Evolutionary conservation across 2,888 invertebrate genomes (phyloP).

Genomic region (Netelia fuscicornis): DNA sequence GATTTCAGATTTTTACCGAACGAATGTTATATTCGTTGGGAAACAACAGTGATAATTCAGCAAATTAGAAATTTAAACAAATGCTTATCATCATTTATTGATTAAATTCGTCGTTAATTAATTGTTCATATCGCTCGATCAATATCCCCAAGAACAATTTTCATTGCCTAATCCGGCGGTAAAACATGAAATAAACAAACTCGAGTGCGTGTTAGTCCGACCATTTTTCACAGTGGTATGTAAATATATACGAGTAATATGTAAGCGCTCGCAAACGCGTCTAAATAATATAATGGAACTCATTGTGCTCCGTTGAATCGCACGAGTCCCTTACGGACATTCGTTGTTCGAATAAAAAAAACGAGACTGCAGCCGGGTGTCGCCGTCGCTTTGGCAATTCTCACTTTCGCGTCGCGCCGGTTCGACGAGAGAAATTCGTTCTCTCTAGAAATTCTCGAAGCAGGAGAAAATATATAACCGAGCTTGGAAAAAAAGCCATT

Average conservation of each 20-base stretch:
- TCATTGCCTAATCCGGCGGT: conserved; percentile 3
- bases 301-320: conserved; percentile 66
- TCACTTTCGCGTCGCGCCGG: conserved; percentile 60
- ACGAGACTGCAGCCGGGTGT: conserved; percentile 36
- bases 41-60: too few relatives aligned
- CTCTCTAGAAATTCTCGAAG: conserved; percentile 25
- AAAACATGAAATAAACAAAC: conserved; percentile 48
- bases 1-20: not conserved
- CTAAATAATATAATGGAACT: conserved; percentile 61
- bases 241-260: not conserved
- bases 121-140: not conserved
- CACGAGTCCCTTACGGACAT: conserved; percentile 51
- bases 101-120: not conserved
- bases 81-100: not conserved
- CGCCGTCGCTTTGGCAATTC: conserved; percentile 51
- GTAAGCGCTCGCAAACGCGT: conserved; percentile 35
- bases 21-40: too few relatives aligned
- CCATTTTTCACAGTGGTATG: not conserved
- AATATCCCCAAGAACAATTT: too few relatives aligned
- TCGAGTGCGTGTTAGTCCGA: conserved; percentile 32
- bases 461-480: conserved; percentile 16
- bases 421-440: conserved; percentile 40
- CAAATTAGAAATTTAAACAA: too few relatives aligned
- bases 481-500: conserved; percentile 4
- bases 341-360: conserved; percentile 36